Conservation (phyloP, 2,113 vertebrate species). For the Amphilophus citrinellus region DNA sequence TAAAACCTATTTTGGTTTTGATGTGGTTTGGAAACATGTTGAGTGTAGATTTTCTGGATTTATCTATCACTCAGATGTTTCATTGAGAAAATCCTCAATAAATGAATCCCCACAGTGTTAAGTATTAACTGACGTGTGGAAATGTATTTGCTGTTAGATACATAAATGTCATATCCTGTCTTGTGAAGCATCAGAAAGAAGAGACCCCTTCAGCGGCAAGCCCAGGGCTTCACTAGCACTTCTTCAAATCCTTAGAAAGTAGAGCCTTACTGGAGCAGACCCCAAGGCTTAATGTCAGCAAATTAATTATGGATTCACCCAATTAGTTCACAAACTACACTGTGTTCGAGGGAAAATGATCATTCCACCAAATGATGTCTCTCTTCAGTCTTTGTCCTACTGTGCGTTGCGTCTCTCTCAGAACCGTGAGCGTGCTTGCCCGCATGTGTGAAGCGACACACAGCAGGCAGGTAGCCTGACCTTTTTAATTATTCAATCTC, state of each 20-base stretch:
- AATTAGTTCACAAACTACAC: conserved; percentile 77
- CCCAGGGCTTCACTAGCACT: conserved; percentile 37
- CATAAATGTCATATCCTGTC: conserved; percentile 53
- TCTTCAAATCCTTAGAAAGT: conserved; percentile 65
- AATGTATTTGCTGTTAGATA: conserved; percentile 31
- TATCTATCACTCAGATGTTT: conserved; percentile 38
- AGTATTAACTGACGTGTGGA: conserved; percentile 25
- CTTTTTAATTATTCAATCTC: conserved; percentile 84
- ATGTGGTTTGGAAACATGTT: conserved; percentile 30
- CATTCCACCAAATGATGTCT: conserved; percentile 62
- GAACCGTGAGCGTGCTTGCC: conserved; percentile 12
- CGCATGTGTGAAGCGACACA: conserved; percentile 40
- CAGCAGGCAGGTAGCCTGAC: conserved; percentile 79
- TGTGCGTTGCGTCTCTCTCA: conserved; percentile 39
- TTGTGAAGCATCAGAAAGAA: conserved; percentile 4
- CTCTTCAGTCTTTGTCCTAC: conserved; percentile 56
- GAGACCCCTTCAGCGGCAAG: conserved; percentile 48
- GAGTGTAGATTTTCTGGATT: conserved; percentile 51
- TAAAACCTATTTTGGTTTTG: neutral
- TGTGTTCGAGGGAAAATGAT: conserved; percentile 71
- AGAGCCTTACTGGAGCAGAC: conserved; percentile 55
- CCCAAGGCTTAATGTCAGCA: conserved; percentile 77
- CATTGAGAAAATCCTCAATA: conserved; percentile 33
- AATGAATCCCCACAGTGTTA: neutral
- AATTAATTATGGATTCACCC: conserved; percentile 78